phyloP scores from a whole-genome alignment of 2,113 vertebrate genomes.

The Gavia stellata region DNA sequence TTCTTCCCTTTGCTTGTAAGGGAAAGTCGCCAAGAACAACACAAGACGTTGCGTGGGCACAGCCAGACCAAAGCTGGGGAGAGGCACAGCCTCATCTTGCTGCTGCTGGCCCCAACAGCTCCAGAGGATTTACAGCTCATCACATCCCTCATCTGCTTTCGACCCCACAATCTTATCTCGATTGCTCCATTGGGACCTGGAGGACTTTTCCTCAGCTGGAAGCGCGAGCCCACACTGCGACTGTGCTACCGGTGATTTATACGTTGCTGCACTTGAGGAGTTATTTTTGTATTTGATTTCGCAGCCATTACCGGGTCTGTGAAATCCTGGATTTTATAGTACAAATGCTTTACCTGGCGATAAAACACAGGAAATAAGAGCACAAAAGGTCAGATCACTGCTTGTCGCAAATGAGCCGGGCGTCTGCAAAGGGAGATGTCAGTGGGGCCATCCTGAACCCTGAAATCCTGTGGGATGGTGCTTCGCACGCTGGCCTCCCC shows the following conservation, averaged over 20 bases:
- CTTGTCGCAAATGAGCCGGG: not conserved
- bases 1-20: not conserved
- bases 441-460: not conserved
- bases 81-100: not conserved
- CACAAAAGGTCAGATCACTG: not conserved
- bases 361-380: not conserved
- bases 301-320: not conserved
- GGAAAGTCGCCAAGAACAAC: not conserved
- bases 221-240: accelerated
- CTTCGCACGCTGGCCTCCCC: accelerated
- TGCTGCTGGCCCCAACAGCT: not conserved
- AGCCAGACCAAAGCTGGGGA: not conserved
- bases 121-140: not conserved
- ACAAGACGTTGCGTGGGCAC: not conserved
- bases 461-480: not conserved
- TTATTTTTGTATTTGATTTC: not conserved
- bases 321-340: not conserved
- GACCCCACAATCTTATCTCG: not conserved
- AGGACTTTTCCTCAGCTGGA: not conserved
- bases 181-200: not conserved
- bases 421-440: not conserved
- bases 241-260: not conserved
- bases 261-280: accelerated
- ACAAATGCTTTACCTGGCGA: not conserved
- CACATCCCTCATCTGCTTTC: not conserved